Evolutionary conservation across 2,888 invertebrate species (phyloP).

Genomic region (Erpobdella octoculata): DNA sequence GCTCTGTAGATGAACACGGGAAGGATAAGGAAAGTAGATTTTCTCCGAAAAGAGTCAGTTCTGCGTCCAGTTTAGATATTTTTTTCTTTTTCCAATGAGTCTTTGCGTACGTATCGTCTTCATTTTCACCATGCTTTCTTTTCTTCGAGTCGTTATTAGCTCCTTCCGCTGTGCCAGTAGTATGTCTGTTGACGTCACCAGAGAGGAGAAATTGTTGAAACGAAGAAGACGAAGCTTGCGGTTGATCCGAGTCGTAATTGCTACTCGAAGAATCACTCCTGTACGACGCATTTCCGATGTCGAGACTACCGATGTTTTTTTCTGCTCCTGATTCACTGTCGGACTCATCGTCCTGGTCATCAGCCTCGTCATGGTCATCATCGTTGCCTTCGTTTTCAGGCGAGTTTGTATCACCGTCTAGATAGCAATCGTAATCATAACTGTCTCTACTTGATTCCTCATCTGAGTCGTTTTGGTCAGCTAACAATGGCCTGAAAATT

Average conservation of each 20-base stretch:
- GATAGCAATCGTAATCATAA: background rate
- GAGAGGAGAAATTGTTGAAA: no score
- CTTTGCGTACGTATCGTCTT: background rate
- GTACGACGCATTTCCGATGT: background rate
- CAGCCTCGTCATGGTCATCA: background rate
- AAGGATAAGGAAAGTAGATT: background rate
- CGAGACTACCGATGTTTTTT: background rate
- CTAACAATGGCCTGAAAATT: background rate
- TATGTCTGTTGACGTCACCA: no score
- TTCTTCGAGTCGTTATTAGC: background rate
- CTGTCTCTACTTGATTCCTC: background rate
- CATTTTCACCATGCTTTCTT: background rate
- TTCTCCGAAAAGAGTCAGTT: background rate
- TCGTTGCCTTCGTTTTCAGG: background rate
- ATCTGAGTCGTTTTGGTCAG: background rate
- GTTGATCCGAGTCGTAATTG: no score
- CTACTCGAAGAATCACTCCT: no score
- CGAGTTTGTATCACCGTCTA: background rate
- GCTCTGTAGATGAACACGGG: background rate
- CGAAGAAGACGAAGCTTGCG: no score
- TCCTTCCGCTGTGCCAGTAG: no score
- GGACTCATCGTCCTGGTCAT: background rate
- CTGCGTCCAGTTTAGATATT: background rate
- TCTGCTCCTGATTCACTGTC: background rate
- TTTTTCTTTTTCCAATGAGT: slow-evolving; percentile 5